Evolutionary conservation across 2,797 vertebrate genomes (phyloP), one percentile per base, ranked within the genome.

Genomic region (Lagorchestes hirsutus): DNA sequence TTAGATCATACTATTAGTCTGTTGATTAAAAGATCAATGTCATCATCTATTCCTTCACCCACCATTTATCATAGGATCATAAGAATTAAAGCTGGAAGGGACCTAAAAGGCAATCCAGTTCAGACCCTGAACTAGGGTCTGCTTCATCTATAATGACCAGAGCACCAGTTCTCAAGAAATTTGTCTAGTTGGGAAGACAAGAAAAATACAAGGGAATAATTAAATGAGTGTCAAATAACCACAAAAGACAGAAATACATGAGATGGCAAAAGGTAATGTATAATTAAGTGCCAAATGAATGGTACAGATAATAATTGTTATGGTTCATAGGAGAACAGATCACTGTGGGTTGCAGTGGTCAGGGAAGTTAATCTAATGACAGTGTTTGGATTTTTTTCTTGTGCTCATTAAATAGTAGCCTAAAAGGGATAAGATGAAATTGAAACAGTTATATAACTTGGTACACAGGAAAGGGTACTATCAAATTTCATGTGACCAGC

Each of bases 281-380:
- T 94, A n/a, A 62, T 27, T 59, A 91, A 54, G 87, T 87, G 90
- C 90, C 34, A 59, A 93, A 59, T 54, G 82, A 55, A 62, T 55
- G 57, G 58, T 55, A 94, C 58, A 94, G 90, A 94, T 82, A 82
- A 82, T 82, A 82, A 82, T 27, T 82, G 74, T 82, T 82, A 82
- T 82, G 74, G 55, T 91, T 94, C 58, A 94, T 91, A 62, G 52
- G 13, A 94, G 90, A n/a, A 90, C 50, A 91, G 40, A 29, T 55
- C 90, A 90, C n/a, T 14, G 90, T 55, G 90, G 62, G 16, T 55
- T 91, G 52, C 16, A 91, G 62, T 94, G 55, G 54, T 82, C 29
- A 62, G 57, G 34, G 59, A 94, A 94, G 55, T 55, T 67, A 94
- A 55, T 67, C 62, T 67, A 55, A 50, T 90, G 54, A n/a, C 52